Evolutionary conservation across 2,797 vertebrate species (phyloP), one percentile per base, ranked within the genome.

Genomic region (Rhyacichthys aspro): DNA sequence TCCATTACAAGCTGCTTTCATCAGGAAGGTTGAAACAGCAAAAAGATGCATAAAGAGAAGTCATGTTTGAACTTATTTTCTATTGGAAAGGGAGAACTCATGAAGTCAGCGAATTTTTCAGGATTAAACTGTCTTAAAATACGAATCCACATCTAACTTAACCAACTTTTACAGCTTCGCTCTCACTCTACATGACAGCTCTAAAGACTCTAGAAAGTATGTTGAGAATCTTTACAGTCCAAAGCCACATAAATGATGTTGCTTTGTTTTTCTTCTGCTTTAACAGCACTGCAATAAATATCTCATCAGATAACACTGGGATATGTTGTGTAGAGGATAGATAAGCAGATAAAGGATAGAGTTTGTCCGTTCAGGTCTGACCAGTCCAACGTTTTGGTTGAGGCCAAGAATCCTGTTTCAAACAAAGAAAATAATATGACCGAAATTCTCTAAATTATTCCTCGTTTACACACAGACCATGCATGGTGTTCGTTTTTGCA

Each of bases 241-340:
- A 78, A 60, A 83, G 64, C 64, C 62, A 58, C 59, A 64, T 74
- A 43, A 80, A 69, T 74, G 75, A 79, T 81, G 77, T 64, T 71
- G 65, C 50, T 54, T 75, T 49, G 41, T 70, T 39, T 28, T 38
- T 39, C 49, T 54, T 54, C 36, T n/a, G 37, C n/a, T 58, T 71
- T 82, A 75, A 85, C 65, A 71, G 58, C 70, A n/a, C 45, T 0
- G 46, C 57, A 86, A 84, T 91, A 90, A 91, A 91, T 89, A 86
- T 89, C 60, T 69, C 59, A 78, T 76, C 52, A 86, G 88, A 88
- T 84, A 90, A 83, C 72, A 49, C 47, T 7, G 1, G 85, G 80
- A 87, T 85, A 78, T 85, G 48, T 46, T 55, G 54, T 70, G 65
- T 74, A 66, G 70, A 69, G 60, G 78, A 3, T 33, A 84, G 83